These are phyloP conservation scores for Notarius quadriscutis DNA, from an alignment of 2,113 vertebrate genomes.

Conservation along the genomic window DNA sequence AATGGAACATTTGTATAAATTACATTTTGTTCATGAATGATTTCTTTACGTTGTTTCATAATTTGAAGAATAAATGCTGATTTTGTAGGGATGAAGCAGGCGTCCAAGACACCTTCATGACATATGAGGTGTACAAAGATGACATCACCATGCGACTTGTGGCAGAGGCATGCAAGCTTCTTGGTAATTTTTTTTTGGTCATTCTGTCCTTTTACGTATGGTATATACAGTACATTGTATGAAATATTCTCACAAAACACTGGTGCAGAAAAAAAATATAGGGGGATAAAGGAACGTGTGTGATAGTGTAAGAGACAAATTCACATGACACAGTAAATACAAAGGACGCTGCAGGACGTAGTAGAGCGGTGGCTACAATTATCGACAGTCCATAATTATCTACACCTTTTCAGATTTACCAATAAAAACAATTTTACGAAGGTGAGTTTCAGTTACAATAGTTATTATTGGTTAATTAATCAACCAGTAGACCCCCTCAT, in stretches of 20 bases:
- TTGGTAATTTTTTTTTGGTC: constrained; percentile 63
- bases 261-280: neutral
- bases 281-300: neutral
- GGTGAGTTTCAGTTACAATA: no score
- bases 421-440: no score
- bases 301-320: neutral
- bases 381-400: no score
- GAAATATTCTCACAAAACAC: neutral
- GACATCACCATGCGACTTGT: constrained; percentile 75
- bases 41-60: neutral
- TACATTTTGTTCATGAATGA: neutral
- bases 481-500: no score
- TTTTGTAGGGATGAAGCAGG: constrained; percentile 67
- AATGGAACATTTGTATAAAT: neutral
- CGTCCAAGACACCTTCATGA: constrained; percentile 76
- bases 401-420: no score
- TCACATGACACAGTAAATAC: neutral
- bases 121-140: constrained; percentile 76
- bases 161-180: constrained; percentile 73
- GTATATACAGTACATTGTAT: neutral
- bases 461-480: no score
- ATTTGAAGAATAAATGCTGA: neutral
- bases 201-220: neutral
- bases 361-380: no score
- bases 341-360: no score